Conservation (phyloP, 2,888 invertebrate species). For the Acleris sparsana region DNA sequence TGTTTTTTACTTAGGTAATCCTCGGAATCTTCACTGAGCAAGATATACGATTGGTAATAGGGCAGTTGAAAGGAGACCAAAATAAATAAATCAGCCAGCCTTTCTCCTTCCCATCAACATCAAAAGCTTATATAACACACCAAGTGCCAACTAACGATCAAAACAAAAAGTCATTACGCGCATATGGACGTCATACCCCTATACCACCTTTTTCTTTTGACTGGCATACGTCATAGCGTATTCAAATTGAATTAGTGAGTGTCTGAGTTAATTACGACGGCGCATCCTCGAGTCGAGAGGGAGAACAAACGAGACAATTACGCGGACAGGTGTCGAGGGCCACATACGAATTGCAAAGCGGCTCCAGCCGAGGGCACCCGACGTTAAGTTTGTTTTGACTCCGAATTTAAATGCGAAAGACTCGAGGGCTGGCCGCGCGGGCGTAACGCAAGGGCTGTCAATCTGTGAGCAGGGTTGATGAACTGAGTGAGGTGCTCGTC, state of each 20-base stretch:
- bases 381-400: conserved; percentile 65
- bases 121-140: no score
- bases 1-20: no score
- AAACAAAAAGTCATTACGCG: not conserved
- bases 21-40: no score
- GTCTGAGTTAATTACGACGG: conserved; percentile 38
- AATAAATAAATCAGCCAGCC: no score
- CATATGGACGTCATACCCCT: no score
- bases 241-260: conserved; percentile 19
- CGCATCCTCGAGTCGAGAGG: conserved; percentile 15
- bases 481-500: no score
- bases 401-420: conserved; percentile 60
- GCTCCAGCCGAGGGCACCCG: conserved; percentile 45
- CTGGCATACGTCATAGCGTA: not conserved
- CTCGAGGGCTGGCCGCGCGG: conserved; percentile 18
- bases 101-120: no score
- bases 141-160: no score
- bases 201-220: no score
- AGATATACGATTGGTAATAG: no score
- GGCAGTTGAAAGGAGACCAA: no score
- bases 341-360: conserved; percentile 49
- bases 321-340: conserved; percentile 55
- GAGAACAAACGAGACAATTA: conserved; percentile 52
- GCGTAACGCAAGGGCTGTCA: not conserved
- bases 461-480: no score